Evolutionary conservation across 2,888 invertebrate genomes (phyloP).

Genomic region (Nemapogon koenigi): DNA sequence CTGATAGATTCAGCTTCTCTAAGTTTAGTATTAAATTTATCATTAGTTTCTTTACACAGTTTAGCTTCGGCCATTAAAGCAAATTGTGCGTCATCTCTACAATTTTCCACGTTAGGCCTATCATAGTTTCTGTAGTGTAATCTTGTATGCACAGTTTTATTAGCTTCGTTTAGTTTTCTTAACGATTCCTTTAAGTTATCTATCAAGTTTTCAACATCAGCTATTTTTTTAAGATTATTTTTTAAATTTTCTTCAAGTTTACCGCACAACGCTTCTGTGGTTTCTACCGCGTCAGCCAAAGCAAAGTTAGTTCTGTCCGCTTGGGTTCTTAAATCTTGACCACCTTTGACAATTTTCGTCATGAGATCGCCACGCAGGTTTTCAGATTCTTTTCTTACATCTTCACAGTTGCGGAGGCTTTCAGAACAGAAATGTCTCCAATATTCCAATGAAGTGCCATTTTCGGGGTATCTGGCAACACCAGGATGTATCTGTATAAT

Average conservation of each 20-base stretch:
- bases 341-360: slow-evolving; percentile 75
- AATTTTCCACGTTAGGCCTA: slow-evolving; percentile 83
- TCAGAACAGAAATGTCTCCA: slow-evolving; percentile 86
- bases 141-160: slow-evolving; percentile 86
- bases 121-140: slow-evolving; percentile 72
- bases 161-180: slow-evolving; percentile 72
- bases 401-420: slow-evolving; percentile 76
- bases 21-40: slow-evolving; percentile 64
- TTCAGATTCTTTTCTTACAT: slow-evolving; percentile 74
- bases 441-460: slow-evolving; percentile 70
- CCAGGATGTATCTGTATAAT: slow-evolving; percentile 79
- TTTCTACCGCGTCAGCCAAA: slow-evolving; percentile 72
- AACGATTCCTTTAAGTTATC: slow-evolving; percentile 71
- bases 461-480: slow-evolving; percentile 79
- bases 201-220: slow-evolving; percentile 79
- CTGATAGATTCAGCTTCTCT: slow-evolving; percentile 66
- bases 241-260: slow-evolving; percentile 73
- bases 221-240: slow-evolving; percentile 75
- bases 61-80: slow-evolving; percentile 76
- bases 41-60: slow-evolving; percentile 51
- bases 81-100: slow-evolving; percentile 81
- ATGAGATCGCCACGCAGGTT: slow-evolving; percentile 72
- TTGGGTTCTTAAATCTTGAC: slow-evolving; percentile 83
- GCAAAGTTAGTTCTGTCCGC: slow-evolving; percentile 81
- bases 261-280: slow-evolving; percentile 74